Base-by-base conservation (phyloP, 2,797 vertebrate species). In the Lophura swinhoii region DNA sequence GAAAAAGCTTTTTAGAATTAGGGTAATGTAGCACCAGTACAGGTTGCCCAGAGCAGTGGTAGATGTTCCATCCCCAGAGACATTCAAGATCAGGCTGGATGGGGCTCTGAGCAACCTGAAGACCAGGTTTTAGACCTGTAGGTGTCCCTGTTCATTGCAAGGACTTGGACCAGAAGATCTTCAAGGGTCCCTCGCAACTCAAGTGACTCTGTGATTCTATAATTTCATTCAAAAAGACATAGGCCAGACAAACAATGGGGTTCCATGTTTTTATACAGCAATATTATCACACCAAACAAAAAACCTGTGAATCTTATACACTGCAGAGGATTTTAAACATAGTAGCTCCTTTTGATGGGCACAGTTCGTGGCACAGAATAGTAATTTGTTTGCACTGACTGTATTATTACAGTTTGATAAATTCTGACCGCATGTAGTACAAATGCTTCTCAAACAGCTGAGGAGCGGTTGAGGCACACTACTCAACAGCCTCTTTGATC, bases 301-400 rank as follows among this genome's bases (percentile, higher is more conserved):
- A 17, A 63, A 87, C 26, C 1, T 18, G 31, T 21, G 48, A 11
- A 28, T 56, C 26, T 63, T 75, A 21, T 46, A 9, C 56, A 58
- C 26, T 90, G 56, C 26, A 24, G 18, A 18, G 18, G 12, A 83
- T 77, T 81, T 84, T 17, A 64, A 84, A 89, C 7, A 37, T 55
- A n/a, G 31, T 4, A 85, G 51, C 15, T 84, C 84, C 51, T 60
- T 66, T 33, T 1, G 59, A 71, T 20, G 0, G 0, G 15, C 22
- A 72, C 8, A 46, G 44, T 56, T 59, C 9, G 23, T 49, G 53
- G 35, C 33, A 75, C 5, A 72, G 53, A 84, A n/a, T 31, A 91
- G 63, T 33, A 69, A 73, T 33, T 33, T 58, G 78, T 49, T 68
- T 84, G 51, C n/a, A 66, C 0, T 67, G 64, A 67, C 37, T 49